A percentile compares a stretch with the other conserved stretches of the same genome.
Conservation (phyloP, 2,797 vertebrate species). For the Clarias platycephalus region DNA sequence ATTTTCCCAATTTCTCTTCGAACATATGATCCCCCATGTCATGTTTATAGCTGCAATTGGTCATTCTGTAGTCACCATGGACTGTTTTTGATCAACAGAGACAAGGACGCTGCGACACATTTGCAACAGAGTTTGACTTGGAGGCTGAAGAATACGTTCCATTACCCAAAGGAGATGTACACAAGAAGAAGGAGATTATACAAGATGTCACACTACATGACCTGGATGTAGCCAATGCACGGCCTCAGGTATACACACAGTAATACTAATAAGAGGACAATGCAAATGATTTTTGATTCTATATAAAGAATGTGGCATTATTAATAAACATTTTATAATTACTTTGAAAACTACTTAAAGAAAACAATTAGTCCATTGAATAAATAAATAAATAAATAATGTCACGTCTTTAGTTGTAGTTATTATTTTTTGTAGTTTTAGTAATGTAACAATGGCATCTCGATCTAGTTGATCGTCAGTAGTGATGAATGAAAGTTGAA, state of each 20-base stretch:
- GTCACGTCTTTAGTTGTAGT: background rate
- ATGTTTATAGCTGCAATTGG: background rate
- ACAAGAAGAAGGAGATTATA: slow-evolving; percentile 99
- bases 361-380: too few species aligned
- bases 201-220: slow-evolving; percentile 98
- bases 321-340: background rate
- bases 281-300: too few species aligned
- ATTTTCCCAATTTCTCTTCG: background rate
- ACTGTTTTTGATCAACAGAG: slow-evolving; percentile 75
- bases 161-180: slow-evolving; percentile 96
- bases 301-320: background rate
- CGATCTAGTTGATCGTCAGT: background rate
- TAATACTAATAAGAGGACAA: background rate
- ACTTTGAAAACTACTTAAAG: background rate
- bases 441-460: background rate
- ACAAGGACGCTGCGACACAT: slow-evolving; percentile 97
- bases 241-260: slow-evolving; percentile 85
- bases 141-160: slow-evolving; percentile 99
- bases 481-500: background rate
- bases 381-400: too few species aligned
- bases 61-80: background rate
- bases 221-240: slow-evolving; percentile 92
- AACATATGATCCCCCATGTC: background rate
- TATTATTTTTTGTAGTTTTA: background rate
- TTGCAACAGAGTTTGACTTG: slow-evolving; percentile 98